Evolutionary conservation across 2,797 vertebrate genomes (phyloP), one percentile per base, ranked within the genome.

Genomic region (Sebastes aleutianus): DNA sequence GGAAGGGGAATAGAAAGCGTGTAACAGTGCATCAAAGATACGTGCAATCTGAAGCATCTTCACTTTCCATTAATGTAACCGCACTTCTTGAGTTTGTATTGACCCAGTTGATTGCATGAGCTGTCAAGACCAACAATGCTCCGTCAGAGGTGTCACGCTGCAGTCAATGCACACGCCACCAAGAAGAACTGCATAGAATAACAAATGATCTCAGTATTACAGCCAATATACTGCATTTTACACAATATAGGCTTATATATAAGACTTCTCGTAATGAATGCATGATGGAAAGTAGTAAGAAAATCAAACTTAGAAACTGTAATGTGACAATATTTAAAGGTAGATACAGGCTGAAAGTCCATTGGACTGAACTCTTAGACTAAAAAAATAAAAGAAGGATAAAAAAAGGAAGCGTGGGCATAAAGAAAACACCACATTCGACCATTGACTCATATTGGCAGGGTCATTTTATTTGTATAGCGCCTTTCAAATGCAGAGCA

Each of bases 1-100:
- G 76, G 79, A 87, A 86, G 70, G 78, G 75, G 81, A 83, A 78
- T 79, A 69, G 86, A 82, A 88, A 87, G 81, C 13, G 6, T 53
- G 18, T 71, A 87, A 83, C 81, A 20, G 71, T 69, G 82, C 85
- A 82, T 91, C 80, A 87, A 88, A 89, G 81, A 77, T 13, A 34
- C 1, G 36, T n/a, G 63, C 66, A 81, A 70, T 87, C 79, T 66
- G 76, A 87, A 29, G 79, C 70, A 4, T 74, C 79, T 65, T 89
- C 88, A 85, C 79, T 22, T 78, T 80, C 64, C 78, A 88, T 85
- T 85, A 87, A 85, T 72, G 80, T 70, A 72, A 72, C 79, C 39
- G 20, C 1, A 12, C 11, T 70, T 18, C 24, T 64, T 50, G 70
- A 69, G 79, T 84, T 56, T 61, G 58, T 82, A 32, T 84, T 88